Conservation (phyloP, 2,113 vertebrate species). For the Cathartes aura region DNA sequence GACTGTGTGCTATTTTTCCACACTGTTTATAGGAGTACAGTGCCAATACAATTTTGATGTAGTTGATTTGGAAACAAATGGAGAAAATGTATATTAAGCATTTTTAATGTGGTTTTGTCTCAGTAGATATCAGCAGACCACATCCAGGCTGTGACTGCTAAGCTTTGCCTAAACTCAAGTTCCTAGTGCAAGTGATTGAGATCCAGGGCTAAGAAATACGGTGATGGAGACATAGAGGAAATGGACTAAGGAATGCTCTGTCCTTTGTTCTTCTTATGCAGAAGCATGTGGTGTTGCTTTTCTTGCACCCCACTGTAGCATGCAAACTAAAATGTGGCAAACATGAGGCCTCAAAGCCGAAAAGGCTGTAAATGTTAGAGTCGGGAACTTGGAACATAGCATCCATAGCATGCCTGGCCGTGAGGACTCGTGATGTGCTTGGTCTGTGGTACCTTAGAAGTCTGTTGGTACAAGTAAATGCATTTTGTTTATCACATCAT, state of each 20-base stretch:
- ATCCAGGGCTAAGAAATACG: accelerated
- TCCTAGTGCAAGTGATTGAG: neutral
- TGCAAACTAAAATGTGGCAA: neutral
- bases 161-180: neutral
- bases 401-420: accelerated
- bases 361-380: neutral
- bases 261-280: neutral
- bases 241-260: neutral
- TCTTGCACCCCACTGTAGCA: neutral
- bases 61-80: neutral
- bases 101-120: neutral
- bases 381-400: accelerated
- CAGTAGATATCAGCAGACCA: neutral
- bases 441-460: neutral
- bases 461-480: neutral
- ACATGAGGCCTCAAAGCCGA: neutral
- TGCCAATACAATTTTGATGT: neutral
- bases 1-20: neutral
- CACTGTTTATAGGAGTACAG: accelerated
- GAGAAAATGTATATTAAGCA: neutral
- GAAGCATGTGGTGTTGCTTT: neutral
- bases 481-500: accelerated
- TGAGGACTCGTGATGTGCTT: too few species aligned
- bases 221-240: neutral
- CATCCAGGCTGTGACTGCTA: neutral